Percentiles rank a stretch among this genome's conserved stretches.
Conservation (phyloP, 2,113 vertebrate genomes). For the Phasianus colchicus region DNA sequence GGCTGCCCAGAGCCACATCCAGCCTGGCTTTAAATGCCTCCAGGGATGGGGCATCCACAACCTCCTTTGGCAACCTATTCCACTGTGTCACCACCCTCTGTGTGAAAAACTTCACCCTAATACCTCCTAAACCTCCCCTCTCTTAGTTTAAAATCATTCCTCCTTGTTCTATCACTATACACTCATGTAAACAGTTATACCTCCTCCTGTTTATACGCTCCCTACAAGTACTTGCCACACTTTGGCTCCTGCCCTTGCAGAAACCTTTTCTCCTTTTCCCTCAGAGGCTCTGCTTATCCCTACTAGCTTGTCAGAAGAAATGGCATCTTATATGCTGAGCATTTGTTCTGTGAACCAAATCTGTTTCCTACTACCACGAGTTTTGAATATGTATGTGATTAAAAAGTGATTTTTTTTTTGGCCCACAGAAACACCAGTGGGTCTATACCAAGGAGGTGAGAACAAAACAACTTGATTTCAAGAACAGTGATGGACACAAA, state of each 20-base stretch:
- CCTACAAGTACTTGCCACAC: not conserved
- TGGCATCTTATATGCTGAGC: not conserved
- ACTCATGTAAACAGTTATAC: too few relatives aligned
- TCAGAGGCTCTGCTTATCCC: not conserved
- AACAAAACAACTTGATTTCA: not conserved
- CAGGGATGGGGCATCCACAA: too few relatives aligned
- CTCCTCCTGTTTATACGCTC: too few relatives aligned
- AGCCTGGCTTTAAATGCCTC: too few relatives aligned
- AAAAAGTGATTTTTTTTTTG: not conserved
- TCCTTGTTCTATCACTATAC: too few relatives aligned
- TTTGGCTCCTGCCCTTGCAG: not conserved
- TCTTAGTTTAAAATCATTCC: too few relatives aligned
- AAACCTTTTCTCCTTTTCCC: not conserved
- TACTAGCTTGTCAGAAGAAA: not conserved
- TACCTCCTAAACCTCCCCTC: too few relatives aligned
- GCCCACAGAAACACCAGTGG: not conserved
- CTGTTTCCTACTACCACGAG: rapidly evolving
- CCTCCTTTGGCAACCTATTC: too few relatives aligned
- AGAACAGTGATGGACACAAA: not conserved
- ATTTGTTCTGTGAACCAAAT: not conserved
- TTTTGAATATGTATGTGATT: not conserved
- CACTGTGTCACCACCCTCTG: too few relatives aligned
- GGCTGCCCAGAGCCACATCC: too few relatives aligned
- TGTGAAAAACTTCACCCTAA: too few relatives aligned
- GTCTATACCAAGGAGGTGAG: not conserved